Percentiles rank a stretch among this genome's conserved stretches.
phyloP scores from a whole-genome alignment of 2,113 vertebrate species.

The Paraplagusia blochii region DNA sequence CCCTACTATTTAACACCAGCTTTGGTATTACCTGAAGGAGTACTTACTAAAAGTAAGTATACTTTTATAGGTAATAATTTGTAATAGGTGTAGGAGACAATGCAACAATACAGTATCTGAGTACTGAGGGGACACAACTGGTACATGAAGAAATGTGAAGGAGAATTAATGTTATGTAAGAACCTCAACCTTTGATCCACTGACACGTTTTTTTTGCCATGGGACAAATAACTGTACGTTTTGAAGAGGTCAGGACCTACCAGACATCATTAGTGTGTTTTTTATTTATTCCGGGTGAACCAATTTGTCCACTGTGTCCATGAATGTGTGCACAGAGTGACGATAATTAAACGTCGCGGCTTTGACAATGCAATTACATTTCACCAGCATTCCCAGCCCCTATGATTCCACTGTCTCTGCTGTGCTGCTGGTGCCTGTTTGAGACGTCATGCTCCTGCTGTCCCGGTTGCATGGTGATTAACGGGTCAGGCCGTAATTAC shows the following conservation, averaged over 20 bases:
- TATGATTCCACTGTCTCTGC: background rate
- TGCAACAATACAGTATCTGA: no score
- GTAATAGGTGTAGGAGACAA: no score
- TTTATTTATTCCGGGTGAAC: conserved; percentile 3
- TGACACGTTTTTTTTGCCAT: no score
- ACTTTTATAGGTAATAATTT: no score
- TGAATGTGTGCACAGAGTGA: background rate
- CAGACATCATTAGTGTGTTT: background rate
- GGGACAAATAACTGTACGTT: conserved; percentile 1
- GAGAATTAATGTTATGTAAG: conserved; percentile 29
- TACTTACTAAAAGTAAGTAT: no score
- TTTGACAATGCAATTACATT: background rate
- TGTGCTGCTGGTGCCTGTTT: conserved; percentile 5
- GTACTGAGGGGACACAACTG: no score
- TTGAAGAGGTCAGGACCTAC: conserved; percentile 8
- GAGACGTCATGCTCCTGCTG: conserved; percentile 27
- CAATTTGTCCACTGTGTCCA: background rate
- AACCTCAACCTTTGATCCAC: conserved; percentile 38
- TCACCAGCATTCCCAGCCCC: background rate
- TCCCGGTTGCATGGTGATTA: conserved; percentile 52
- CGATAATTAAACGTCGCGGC: conserved; percentile 3
- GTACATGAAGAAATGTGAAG: no score
- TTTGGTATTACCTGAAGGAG: no score
- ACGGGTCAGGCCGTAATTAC: conserved; percentile 61
- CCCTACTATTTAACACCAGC: no score